Conservation (phyloP, 1,140 invertebrate genomes). For the Bombus vancouverensis region DNA sequence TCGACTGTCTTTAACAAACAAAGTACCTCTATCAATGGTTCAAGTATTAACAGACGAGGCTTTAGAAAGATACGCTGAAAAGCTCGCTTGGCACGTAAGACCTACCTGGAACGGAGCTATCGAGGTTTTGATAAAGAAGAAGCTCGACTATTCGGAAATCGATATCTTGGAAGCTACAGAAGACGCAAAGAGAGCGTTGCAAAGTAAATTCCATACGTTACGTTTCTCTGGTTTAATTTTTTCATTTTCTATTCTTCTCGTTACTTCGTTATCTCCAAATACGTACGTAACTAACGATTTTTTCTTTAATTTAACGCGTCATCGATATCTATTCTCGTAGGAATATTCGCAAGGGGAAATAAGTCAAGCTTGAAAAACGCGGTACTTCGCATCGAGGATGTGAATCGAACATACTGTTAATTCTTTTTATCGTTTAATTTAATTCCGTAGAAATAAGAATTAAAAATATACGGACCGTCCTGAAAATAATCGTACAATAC, state of each 20-base stretch:
- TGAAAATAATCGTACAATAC: no score
- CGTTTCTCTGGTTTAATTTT: accelerated
- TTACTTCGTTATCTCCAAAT: background rate
- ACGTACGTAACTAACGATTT: no score
- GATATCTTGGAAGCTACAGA: conserved; percentile 63
- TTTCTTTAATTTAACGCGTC: background rate
- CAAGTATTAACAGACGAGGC: conserved; percentile 56
- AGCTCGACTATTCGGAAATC: conserved; percentile 67
- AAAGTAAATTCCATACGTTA: conserved; percentile 46
- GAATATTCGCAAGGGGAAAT: no score
- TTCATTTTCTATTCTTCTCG: background rate
- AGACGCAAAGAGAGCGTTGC: conserved; percentile 50
- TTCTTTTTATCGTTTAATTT: no score
- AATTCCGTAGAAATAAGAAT: no score
- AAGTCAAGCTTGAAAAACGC: no score
- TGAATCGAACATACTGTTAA: accelerated
- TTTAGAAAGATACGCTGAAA: conserved; percentile 57
- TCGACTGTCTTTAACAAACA: conserved; percentile 59
- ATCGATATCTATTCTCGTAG: background rate
- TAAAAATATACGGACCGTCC: no score
- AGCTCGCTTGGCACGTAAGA: conserved; percentile 74
- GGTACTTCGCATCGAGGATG: accelerated
- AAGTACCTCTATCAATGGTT: conserved; percentile 60
- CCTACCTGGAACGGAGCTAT: conserved; percentile 60
- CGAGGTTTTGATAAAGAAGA: conserved; percentile 77